Conservation (phyloP, 2,797 vertebrate genomes). For the Alosa sapidissima region DNA sequence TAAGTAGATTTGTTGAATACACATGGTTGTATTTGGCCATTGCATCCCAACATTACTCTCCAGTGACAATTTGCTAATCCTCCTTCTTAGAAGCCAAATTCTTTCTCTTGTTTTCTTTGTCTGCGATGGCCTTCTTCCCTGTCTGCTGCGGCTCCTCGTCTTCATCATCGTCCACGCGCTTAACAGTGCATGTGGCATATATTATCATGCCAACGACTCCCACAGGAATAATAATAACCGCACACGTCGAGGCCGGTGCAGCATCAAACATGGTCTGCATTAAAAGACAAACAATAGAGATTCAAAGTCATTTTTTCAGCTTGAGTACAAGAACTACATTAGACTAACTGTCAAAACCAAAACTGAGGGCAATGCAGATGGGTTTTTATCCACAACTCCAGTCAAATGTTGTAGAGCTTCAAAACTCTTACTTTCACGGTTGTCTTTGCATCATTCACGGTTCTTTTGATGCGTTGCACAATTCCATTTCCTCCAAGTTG, state of each 20-base stretch:
- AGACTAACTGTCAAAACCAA: background rate
- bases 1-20: background rate
- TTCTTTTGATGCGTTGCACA: slow-evolving; percentile 78
- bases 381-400: background rate
- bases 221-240: slow-evolving; percentile 44
- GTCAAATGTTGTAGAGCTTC: background rate
- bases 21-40: background rate
- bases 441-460: slow-evolving; percentile 78
- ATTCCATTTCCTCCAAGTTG: slow-evolving; percentile 84
- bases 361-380: background rate
- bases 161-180: slow-evolving; percentile 36
- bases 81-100: background rate
- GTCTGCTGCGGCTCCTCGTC: slow-evolving; percentile 20
- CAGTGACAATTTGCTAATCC: background rate
- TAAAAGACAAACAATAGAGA: slow-evolving; percentile 21
- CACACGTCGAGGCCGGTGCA: slow-evolving; percentile 37
- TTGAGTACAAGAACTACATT: background rate
- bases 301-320: slow-evolving; percentile 1
- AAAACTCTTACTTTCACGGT: slow-evolving; percentile 76
- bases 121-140: background rate
- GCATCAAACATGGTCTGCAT: slow-evolving; percentile 31
- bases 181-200: slow-evolving; percentile 46
- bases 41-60: background rate
- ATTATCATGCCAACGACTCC: slow-evolving; percentile 39
- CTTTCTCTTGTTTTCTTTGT: slow-evolving; percentile 30